Conservation (phyloP, 2,797 vertebrate species). For the Etheostoma perlongum region DNA sequence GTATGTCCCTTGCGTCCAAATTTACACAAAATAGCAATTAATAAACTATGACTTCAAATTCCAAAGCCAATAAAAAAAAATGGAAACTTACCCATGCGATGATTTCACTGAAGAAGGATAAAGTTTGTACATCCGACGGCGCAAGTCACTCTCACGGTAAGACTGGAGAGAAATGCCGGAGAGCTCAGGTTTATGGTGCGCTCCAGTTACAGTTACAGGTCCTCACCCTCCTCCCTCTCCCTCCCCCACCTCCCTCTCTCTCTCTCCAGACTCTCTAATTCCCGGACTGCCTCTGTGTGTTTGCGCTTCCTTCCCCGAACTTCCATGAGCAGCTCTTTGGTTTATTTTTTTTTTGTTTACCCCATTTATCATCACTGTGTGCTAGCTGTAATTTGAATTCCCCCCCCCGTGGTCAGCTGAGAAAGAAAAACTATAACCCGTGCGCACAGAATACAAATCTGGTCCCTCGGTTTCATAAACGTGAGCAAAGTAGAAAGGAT, state of each 20-base stretch:
- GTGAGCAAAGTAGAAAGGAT: no score
- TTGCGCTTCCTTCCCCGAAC: conserved; percentile 67
- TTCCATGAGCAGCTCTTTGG: conserved; percentile 11
- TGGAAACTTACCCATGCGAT: conserved; percentile 43
- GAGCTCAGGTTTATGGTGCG: conserved; percentile 45
- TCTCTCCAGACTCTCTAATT: conserved; percentile 16
- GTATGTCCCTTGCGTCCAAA: background rate
- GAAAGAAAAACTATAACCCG: no score
- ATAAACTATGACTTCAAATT: background rate
- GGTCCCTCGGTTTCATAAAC: no score
- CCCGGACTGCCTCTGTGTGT: conserved; percentile 49
- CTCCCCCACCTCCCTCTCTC: background rate
- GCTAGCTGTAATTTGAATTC: background rate
- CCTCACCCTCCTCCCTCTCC: background rate
- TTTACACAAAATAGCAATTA: background rate
- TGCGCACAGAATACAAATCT: no score
- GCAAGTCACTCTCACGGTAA: conserved; percentile 17
- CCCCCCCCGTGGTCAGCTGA: background rate
- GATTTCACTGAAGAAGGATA: conserved; percentile 1
- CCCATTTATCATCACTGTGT: background rate
- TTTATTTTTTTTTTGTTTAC: background rate
- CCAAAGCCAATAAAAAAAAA: background rate
- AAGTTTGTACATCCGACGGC: conserved; percentile 3
- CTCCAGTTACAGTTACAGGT: conserved; percentile 19
- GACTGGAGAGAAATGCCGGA: conserved; percentile 29